These are phyloP conservation scores for Donacobius atricapilla DNA, from an alignment of 2,113 vertebrate species.

Conservation along the genomic window DNA sequence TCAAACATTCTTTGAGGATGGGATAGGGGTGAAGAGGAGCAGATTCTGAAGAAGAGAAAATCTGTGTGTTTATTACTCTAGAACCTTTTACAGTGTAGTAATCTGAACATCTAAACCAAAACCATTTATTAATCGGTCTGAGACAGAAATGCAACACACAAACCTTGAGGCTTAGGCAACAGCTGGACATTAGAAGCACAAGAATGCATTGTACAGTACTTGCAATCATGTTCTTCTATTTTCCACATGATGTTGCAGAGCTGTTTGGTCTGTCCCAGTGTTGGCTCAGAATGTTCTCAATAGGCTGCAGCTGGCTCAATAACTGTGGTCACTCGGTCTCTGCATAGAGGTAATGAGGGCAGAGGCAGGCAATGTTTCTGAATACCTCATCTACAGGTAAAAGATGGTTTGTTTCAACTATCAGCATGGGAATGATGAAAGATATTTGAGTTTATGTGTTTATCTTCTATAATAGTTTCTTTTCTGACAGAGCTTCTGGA, in stretches of 20 bases:
- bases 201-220: background rate
- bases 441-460: background rate
- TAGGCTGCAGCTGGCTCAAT: background rate
- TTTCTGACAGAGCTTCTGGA: background rate
- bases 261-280: background rate
- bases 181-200: background rate
- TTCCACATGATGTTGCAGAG: background rate
- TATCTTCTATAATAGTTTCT: background rate
- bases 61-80: background rate
- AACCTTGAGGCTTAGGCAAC: background rate
- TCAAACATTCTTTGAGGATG: accelerated
- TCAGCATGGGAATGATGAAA: background rate
- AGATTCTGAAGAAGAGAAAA: background rate
- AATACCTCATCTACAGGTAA: background rate
- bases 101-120: background rate
- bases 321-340: background rate
- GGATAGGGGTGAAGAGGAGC: accelerated
- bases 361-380: background rate
- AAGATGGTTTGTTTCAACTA: background rate
- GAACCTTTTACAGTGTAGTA: background rate
- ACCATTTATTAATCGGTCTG: background rate
- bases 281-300: background rate
- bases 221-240: background rate
- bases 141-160: background rate
- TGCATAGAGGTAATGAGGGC: background rate